Evolutionary conservation across 2,888 invertebrate species (phyloP).

Genomic region (Graphium colonna): DNA sequence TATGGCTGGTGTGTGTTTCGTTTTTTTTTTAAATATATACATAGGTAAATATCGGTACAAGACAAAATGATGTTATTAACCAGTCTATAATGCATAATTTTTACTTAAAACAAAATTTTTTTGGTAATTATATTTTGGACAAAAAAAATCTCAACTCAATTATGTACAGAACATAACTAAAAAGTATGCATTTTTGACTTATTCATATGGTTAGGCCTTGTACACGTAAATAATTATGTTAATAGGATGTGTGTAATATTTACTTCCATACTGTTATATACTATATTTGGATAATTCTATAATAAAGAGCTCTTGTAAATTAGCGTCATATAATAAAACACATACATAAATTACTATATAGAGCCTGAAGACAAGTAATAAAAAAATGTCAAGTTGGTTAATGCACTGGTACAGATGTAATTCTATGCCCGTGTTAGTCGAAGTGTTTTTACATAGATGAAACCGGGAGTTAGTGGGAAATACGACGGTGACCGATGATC

Average conservation of each 20-base stretch:
- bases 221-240: neutral
- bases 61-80: too few relatives aligned
- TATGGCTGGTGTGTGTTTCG: conserved; percentile 20
- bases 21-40: neutral
- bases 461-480: conserved; percentile 54
- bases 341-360: conserved; percentile 18
- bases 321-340: conserved; percentile 1
- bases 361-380: conserved; percentile 67
- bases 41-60: too few relatives aligned
- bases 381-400: conserved; percentile 59
- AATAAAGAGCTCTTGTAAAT: neutral
- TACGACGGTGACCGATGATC: conserved; percentile 32
- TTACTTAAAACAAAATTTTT: too few relatives aligned
- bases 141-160: too few relatives aligned
- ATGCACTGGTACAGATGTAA: conserved; percentile 49
- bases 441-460: conserved; percentile 38
- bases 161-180: too few relatives aligned
- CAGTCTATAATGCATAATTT: too few relatives aligned
- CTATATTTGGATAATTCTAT: too few relatives aligned
- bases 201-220: too few relatives aligned
- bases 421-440: conserved; percentile 67
- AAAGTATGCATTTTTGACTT: too few relatives aligned
- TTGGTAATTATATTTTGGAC: too few relatives aligned
- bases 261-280: too few relatives aligned
- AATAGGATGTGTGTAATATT: neutral